Percentiles rank a stretch among this genome's conserved stretches.
Conservation (phyloP, 2,797 vertebrate genomes). For the Cirrhinus molitorella region DNA sequence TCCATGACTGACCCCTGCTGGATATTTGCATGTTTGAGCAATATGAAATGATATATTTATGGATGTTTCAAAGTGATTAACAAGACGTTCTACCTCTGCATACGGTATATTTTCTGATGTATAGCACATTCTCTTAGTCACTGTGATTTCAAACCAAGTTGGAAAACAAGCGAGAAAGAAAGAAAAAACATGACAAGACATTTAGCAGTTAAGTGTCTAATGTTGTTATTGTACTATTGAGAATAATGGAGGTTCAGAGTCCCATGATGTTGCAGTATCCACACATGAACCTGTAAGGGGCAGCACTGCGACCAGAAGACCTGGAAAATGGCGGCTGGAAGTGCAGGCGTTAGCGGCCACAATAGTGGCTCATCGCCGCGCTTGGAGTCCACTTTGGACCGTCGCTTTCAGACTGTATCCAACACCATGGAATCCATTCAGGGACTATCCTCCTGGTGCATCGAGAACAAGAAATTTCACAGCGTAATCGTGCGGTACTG, state of each 20-base stretch:
- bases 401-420: slow-evolving; percentile 85
- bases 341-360: slow-evolving; percentile 68
- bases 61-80: background rate
- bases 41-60: background rate
- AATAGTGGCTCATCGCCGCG: slow-evolving; percentile 74
- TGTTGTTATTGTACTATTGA: background rate
- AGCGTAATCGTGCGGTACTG: slow-evolving; percentile 89
- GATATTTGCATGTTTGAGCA: background rate
- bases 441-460: slow-evolving; percentile 92
- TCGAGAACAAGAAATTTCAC: slow-evolving; percentile 96
- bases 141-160: background rate
- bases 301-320: slow-evolving; percentile 37
- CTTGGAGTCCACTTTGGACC: slow-evolving; percentile 87
- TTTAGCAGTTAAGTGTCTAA: background rate
- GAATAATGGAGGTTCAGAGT: background rate
- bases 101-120: background rate
- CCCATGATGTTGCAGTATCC: background rate
- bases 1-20: slow-evolving; percentile 6
- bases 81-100: background rate
- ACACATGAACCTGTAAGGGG: slow-evolving; percentile 17
- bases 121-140: background rate
- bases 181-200: rapidly evolving
- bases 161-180: background rate
- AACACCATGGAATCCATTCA: slow-evolving; percentile 98
- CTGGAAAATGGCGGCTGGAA: slow-evolving; percentile 86